Evolutionary conservation across 2,888 invertebrate species (phyloP).

Genomic region (Lasioglossum leucozonium): DNA sequence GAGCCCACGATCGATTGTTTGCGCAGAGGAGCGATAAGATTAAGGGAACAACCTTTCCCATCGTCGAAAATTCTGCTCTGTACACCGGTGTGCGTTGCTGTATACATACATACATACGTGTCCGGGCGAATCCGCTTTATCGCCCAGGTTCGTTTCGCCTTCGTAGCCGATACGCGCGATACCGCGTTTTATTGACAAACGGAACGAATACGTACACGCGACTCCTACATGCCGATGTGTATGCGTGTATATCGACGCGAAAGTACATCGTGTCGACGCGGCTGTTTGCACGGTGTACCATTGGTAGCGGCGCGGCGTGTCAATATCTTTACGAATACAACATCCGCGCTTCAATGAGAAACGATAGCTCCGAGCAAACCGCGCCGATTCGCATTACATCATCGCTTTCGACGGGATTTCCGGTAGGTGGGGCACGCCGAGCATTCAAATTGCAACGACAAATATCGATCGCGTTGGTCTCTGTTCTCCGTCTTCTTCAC

Average conservation of each 20-base stretch:
- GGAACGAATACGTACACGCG: not conserved
- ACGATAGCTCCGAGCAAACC: conserved; percentile 40
- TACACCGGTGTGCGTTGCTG: not conserved
- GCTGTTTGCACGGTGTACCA: conserved; percentile 65
- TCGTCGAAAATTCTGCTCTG: conserved; percentile 65
- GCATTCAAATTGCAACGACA: conserved; percentile 43
- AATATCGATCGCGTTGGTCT: conserved; percentile 15
- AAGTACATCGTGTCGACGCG: conserved; percentile 42
- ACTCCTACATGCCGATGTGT: not conserved
- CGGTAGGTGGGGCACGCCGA: conserved; percentile 43
- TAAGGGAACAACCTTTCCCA: conserved; percentile 65
- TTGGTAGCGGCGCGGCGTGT: conserved; percentile 67
- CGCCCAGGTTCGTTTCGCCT: conserved; percentile 32
- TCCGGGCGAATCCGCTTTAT: conserved; percentile 59
- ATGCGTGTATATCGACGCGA: not conserved
- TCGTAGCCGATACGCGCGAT: conserved; percentile 63
- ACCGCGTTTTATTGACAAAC: conserved; percentile 67
- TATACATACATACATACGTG: not conserved
- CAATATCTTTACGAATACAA: conserved; percentile 66
- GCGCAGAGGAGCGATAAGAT: conserved; percentile 68
- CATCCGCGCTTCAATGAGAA: conserved; percentile 58
- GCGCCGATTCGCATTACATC: conserved; percentile 49
- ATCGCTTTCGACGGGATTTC: conserved; percentile 48
- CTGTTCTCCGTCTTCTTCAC: not conserved
- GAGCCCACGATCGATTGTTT: conserved; percentile 47